These are phyloP conservation scores for Morpho helenor DNA, from an alignment of 2,888 invertebrate genomes.

Conservation along the genomic window DNA sequence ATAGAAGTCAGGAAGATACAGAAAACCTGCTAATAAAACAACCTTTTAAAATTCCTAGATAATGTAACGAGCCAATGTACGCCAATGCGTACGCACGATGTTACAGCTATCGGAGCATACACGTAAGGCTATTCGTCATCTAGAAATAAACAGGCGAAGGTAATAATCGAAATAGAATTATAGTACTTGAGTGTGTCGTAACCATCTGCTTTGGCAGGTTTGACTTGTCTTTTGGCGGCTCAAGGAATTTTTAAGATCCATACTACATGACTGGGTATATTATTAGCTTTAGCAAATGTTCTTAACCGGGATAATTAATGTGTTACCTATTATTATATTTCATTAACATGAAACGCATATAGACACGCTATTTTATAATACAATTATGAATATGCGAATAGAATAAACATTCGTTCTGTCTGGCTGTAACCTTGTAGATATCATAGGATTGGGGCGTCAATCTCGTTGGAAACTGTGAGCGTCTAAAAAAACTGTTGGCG, in stretches of 20 bases:
- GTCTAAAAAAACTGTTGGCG: constrained; percentile 3
- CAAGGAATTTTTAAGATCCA: constrained; percentile 47
- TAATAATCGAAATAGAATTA: constrained; percentile 78
- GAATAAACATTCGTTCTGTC: constrained; percentile 9
- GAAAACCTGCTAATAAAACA: constrained; percentile 39
- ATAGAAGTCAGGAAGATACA: constrained; percentile 25
- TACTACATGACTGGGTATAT: constrained; percentile 30
- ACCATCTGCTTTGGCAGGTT: constrained; percentile 64
- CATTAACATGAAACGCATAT: not conserved
- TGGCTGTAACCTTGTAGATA: constrained; percentile 11
- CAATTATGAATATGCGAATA: constrained; percentile 4
- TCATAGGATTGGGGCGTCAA: constrained; percentile 13
- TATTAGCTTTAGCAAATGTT: constrained; percentile 20
- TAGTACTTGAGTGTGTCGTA: constrained; percentile 66
- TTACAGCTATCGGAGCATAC: constrained; percentile 43
- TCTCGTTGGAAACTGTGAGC: constrained; percentile 9
- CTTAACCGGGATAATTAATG: constrained; percentile 17
- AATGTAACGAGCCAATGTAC: constrained; percentile 53
- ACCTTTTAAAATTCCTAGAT: constrained; percentile 76
- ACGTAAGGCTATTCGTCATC: constrained; percentile 69
- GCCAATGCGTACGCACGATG: constrained; percentile 41
- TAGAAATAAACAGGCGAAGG: constrained; percentile 75
- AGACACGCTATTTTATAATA: constrained; percentile 10
- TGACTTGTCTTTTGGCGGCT: constrained; percentile 47
- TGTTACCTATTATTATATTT: constrained; percentile 5